phyloP scores from a whole-genome alignment of 2,797 vertebrate species.

The Dipus sagitta region DNA sequence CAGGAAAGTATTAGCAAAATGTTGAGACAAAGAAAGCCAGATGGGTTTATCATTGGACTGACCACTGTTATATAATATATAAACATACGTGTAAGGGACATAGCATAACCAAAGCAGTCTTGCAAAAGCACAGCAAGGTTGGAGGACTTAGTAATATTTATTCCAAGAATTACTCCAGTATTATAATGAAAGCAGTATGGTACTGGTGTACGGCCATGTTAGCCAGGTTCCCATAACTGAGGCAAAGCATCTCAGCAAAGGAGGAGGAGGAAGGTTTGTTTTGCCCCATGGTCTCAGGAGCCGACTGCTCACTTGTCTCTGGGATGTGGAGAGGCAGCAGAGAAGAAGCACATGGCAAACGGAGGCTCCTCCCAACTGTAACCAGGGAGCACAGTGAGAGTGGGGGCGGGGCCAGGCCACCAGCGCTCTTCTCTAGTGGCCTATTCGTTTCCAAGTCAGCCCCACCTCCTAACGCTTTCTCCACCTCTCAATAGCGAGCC shows the following conservation, averaged over 20 bases:
- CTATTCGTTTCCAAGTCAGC: not conserved
- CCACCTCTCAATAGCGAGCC: not conserved
- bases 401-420: not conserved
- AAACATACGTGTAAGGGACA: not conserved
- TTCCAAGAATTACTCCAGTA: not conserved
- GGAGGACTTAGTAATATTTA: not conserved
- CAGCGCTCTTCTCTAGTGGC: too few relatives aligned
- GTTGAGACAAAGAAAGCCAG: not conserved
- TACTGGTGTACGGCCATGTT: not conserved
- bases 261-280: not conserved
- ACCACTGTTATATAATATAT: not conserved
- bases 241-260: not conserved
- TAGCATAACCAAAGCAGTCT: not conserved
- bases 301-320: not conserved
- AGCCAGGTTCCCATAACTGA: not conserved
- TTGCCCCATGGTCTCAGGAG: not conserved
- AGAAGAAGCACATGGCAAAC: not conserved
- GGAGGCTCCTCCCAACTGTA: not conserved
- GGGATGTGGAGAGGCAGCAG: not conserved
- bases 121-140: conserved; percentile 5
- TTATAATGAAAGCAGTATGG: not conserved
- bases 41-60: not conserved
- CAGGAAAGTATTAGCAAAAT: conserved; percentile 53
- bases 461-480: not conserved
- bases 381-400: not conserved